Percentiles rank a stretch among this genome's conserved stretches.
Evolutionary conservation across 2,888 invertebrate genomes (phyloP).

Genomic region (Dryococelus australis): DNA sequence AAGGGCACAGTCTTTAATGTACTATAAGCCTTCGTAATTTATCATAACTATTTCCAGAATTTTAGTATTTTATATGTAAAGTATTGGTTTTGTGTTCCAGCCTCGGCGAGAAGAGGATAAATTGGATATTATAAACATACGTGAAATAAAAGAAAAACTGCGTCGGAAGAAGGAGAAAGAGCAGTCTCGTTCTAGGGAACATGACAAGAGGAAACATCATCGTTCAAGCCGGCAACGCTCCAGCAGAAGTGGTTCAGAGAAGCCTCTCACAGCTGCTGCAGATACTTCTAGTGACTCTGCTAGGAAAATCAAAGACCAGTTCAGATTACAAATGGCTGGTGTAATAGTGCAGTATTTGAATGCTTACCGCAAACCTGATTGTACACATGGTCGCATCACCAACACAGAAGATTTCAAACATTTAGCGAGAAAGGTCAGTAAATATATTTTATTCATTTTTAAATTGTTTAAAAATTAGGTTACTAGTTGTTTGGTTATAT

Average conservation of each 20-base stretch:
- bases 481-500: not conserved
- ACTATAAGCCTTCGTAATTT: too few relatives aligned
- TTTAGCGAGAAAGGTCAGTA: conserved; percentile 84
- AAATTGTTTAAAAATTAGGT: not conserved
- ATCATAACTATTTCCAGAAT: too few relatives aligned
- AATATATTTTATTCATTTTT: conserved; percentile 40
- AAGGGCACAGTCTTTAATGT: too few relatives aligned
- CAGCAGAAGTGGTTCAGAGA: conserved; percentile 45
- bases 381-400: conserved; percentile 83
- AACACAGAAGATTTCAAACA: conserved; percentile 94
- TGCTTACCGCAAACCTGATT: conserved; percentile 86
- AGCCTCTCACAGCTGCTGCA: conserved; percentile 59
- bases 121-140: conserved; percentile 76
- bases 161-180: conserved; percentile 65
- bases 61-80: too few relatives aligned
- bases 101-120: conserved; percentile 82
- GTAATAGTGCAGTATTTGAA: conserved; percentile 88
- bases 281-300: conserved; percentile 64
- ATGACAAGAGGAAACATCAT: conserved; percentile 37
- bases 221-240: conserved; percentile 36
- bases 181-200: conserved; percentile 38
- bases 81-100: conserved; percentile 58
- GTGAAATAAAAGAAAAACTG: conserved; percentile 80
- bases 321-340: conserved; percentile 72
- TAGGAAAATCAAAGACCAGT: conserved; percentile 83